Conservation (phyloP, 1,140 invertebrate species). For the Procambarus virginalis region DNA sequence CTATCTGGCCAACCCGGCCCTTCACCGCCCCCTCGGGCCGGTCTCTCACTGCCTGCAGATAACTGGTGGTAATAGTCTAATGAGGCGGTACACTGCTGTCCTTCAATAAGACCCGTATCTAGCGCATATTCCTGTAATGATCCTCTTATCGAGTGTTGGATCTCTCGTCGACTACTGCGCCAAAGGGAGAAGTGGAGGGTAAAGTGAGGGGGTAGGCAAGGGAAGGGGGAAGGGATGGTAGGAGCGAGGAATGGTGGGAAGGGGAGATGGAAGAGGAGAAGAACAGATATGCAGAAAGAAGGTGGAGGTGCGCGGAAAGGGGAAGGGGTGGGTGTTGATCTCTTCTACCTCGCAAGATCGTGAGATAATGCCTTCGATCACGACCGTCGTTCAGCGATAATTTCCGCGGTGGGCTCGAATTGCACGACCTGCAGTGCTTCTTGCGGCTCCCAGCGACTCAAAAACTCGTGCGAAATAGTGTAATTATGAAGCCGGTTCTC, state of each 20-base stretch:
- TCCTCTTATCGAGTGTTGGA: not conserved
- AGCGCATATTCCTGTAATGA: not conserved
- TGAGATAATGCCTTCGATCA: not conserved
- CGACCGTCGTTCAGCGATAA: not conserved
- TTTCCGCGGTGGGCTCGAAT: not conserved
- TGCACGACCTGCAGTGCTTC: not conserved
- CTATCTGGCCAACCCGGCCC: not conserved
- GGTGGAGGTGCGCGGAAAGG: no score
- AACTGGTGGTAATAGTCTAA: not conserved
- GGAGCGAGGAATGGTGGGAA: no score
- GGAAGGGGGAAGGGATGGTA: not conserved
- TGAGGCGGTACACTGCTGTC: not conserved
- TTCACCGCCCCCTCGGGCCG: not conserved
- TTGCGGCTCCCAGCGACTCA: not conserved
- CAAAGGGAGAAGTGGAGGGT: not conserved
- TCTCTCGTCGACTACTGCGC: not conserved
- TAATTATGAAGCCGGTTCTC: not conserved
- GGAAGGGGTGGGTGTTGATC: no score
- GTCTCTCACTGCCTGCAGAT: not conserved
- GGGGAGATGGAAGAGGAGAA: no score
- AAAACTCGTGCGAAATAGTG: not conserved
- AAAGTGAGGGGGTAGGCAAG: not conserved
- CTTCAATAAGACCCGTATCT: conserved; percentile 1
- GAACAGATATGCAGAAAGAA: no score
- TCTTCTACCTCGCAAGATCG: not conserved